Evolutionary conservation across 2,888 invertebrate species (phyloP).

Genomic region (Dryobotodes eremita): DNA sequence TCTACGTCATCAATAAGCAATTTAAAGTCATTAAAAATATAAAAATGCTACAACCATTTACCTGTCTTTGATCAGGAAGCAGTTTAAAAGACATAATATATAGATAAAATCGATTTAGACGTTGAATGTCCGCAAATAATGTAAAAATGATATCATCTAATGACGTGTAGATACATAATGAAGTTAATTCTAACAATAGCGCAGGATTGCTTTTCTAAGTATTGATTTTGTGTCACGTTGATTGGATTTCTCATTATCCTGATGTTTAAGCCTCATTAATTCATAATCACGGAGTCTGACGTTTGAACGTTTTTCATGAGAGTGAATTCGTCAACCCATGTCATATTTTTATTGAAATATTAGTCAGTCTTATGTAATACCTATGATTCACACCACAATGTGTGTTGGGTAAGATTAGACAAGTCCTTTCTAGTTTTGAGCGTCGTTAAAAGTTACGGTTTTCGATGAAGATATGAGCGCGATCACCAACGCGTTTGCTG

Average conservation of each 20-base stretch:
- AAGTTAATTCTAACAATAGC: slow-evolving; percentile 22
- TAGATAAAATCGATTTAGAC: neutral
- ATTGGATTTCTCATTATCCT: slow-evolving; percentile 32
- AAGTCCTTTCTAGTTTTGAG: neutral
- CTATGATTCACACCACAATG: neutral
- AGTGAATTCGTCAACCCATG: slow-evolving; percentile 14
- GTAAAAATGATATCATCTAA: slow-evolving; percentile 18
- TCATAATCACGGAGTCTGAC: slow-evolving; percentile 23
- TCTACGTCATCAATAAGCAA: neutral
- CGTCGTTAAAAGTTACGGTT: neutral
- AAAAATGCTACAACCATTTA: neutral
- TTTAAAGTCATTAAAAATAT: slow-evolving; percentile 2
- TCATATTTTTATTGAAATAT: slow-evolving; percentile 14
- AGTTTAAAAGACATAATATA: neutral
- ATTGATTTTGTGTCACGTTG: slow-evolving; percentile 17
- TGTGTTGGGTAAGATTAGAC: neutral
- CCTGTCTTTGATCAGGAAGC: slow-evolving; percentile 11
- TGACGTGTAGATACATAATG: slow-evolving; percentile 1
- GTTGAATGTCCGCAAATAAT: slow-evolving; percentile 9
- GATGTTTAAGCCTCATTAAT: slow-evolving; percentile 47
- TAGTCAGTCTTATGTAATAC: slow-evolving; percentile 8
- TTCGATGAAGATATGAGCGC: neutral
- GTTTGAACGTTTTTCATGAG: slow-evolving; percentile 1
- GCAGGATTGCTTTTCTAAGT: neutral
- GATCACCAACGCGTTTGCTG: neutral